Conservation (phyloP, 2,888 invertebrate genomes). For the Aspidiotus rigidus region DNA sequence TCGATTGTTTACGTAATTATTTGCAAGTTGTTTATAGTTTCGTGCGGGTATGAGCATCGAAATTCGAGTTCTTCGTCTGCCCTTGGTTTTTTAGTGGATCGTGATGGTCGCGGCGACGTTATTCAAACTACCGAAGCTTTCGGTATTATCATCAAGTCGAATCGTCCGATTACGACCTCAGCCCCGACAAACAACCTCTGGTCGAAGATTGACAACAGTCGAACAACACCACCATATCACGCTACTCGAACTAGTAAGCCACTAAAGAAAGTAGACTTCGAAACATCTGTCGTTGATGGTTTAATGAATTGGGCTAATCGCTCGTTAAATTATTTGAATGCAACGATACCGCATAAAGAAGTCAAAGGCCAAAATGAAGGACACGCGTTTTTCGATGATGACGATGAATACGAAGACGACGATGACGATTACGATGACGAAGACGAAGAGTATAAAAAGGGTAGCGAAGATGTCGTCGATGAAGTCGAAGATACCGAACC, state of each 20-base stretch:
- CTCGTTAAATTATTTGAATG: conserved; percentile 5
- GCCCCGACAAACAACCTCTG: background rate
- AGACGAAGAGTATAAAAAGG: conserved; percentile 34
- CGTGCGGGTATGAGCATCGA: background rate
- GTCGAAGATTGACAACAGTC: conserved; percentile 21
- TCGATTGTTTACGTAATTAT: conserved; percentile 12
- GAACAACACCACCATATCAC: conserved; percentile 4
- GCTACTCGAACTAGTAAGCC: conserved; percentile 1
- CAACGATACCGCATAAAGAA: conserved; percentile 5
- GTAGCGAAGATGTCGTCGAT: conserved; percentile 29
- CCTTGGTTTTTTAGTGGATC: conserved; percentile 13
- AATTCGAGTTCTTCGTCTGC: conserved; percentile 22
- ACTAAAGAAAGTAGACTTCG: background rate
- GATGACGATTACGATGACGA: conserved; percentile 39
- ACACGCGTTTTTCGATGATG: conserved; percentile 33
- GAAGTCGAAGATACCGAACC: conserved; percentile 36
- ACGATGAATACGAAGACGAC: conserved; percentile 40
- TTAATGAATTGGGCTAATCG: conserved; percentile 13
- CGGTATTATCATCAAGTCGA: conserved; percentile 34
- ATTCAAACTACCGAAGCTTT: conserved; percentile 35
- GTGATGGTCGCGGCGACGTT: conserved; percentile 7
- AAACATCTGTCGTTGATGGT: background rate
- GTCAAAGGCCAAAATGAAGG: conserved; percentile 21
- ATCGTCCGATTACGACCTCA: conserved; percentile 12
- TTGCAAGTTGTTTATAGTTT: conserved; percentile 5